These are phyloP conservation scores for Xiphophorus birchmanni DNA, from an alignment of 2,797 vertebrate genomes.

Conservation along the genomic window DNA sequence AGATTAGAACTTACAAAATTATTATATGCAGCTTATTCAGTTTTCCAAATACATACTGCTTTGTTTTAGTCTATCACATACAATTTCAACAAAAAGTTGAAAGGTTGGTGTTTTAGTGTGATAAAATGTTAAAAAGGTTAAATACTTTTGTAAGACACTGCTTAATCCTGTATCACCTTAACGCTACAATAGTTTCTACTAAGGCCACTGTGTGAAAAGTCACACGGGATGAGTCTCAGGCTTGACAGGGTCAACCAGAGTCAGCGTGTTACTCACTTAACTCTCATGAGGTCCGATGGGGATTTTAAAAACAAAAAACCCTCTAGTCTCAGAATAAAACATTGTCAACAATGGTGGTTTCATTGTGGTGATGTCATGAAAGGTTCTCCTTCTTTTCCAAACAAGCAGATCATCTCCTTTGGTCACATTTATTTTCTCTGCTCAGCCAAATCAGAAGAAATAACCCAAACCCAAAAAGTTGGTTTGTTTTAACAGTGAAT, in stretches of 20 bases:
- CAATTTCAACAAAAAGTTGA: not conserved
- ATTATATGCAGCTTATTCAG: not conserved
- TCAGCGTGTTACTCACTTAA: conserved; percentile 43
- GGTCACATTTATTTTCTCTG: conserved; percentile 52
- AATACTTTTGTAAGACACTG: not conserved
- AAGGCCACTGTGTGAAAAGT: conserved; percentile 46
- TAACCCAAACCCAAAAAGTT: conserved; percentile 31
- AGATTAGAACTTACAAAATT: not conserved
- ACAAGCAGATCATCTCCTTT: conserved; percentile 46
- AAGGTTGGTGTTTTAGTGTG: not conserved
- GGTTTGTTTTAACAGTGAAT: conserved; percentile 31
- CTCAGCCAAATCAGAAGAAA: conserved; percentile 30
- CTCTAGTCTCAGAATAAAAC: conserved; percentile 42
- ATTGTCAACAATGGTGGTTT: conserved; percentile 42
- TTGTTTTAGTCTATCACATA: not conserved
- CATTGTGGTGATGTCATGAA: conserved; percentile 48
- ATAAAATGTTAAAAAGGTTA: not conserved
- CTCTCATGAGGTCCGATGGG: conserved; percentile 24
- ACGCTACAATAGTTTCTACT: conserved; percentile 46
- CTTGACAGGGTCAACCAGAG: conserved; percentile 43
- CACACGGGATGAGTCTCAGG: conserved; percentile 51
- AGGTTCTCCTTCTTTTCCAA: conserved; percentile 36
- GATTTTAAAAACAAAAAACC: conserved; percentile 28
- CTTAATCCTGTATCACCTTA: conserved; percentile 36
- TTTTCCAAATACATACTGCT: not conserved